Evolutionary conservation across 2,888 invertebrate genomes (phyloP).

Genomic region (Perizoma affinitatum): DNA sequence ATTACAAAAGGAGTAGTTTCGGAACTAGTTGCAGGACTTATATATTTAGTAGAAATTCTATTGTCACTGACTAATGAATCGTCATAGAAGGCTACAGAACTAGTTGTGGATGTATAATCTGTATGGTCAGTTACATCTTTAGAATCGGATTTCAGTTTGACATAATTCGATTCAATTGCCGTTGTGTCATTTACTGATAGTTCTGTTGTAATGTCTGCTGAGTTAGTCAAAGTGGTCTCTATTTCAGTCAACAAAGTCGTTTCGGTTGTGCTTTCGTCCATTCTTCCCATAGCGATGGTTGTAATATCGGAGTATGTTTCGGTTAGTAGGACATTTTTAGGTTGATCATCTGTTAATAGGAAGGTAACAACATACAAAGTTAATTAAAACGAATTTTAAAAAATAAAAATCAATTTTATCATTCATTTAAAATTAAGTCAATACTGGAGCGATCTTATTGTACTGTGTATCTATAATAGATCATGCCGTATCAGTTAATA

Average conservation of each 20-base stretch:
- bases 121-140: conserved; percentile 1
- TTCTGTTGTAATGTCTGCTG: conserved; percentile 23
- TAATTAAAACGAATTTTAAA: conserved; percentile 36
- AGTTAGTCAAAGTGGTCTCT: conserved; percentile 16
- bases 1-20: conserved; percentile 9
- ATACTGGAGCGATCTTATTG: not conserved
- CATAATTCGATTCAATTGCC: conserved; percentile 6
- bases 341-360: conserved; percentile 81
- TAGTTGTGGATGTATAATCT: conserved; percentile 9
- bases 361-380: conserved; percentile 67
- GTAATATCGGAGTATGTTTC: conserved; percentile 67
- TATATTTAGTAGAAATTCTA: conserved; percentile 9
- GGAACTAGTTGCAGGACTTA: not conserved
- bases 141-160: conserved; percentile 3
- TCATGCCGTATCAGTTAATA: conserved; percentile 7
- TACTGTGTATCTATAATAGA: not conserved
- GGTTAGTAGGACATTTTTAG: conserved; percentile 79
- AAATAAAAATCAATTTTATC: not conserved
- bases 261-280: conserved; percentile 51
- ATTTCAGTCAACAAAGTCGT: conserved; percentile 45
- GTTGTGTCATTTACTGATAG: conserved; percentile 4
- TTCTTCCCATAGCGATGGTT: conserved; percentile 56
- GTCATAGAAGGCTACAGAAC: conserved; percentile 2
- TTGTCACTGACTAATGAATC: conserved; percentile 20
- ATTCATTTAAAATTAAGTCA: not conserved